Evolutionary conservation across 1,140 invertebrate genomes (phyloP), one percentile per base, ranked within the genome.

Genomic region (Calephelis virginiensis): DNA sequence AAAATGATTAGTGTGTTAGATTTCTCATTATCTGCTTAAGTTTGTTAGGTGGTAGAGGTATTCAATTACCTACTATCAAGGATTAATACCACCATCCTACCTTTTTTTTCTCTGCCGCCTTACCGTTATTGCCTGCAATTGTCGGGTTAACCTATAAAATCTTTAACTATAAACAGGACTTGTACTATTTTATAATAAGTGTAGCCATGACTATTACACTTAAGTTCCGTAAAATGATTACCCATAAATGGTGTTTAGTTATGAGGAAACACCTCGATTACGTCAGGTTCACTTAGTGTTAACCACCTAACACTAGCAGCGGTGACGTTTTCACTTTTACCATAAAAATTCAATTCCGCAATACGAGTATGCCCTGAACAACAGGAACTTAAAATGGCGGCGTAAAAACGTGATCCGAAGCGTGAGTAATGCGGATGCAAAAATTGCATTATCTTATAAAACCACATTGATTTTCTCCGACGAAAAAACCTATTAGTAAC

Each of bases 281-380:
- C 49, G 8, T 53, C 49, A 53, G 49, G 17, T 53, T 9, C 17
- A 53, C 50, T 53, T 53, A 28, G 50, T 11, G 28, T 17, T 8
- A 28, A 53, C 14, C 49, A 53, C 14, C 17, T 10, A 53, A 28
- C 6, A 53, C 13, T 28, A 17, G 14, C 59, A 59, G 64, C 49
- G 45, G 71, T 70, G 67, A 70, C 67, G 69, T 80, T 85, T 84
- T 88, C 81, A 86, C 82, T 88, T 88, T 88, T 86, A 75, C 79
- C 75, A 81, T 79, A 80, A 81, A 81, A 73, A 76, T 76, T 69
- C 69, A 70, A 79, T 83, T 81, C 78, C 78, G 75, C 79, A 64
- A 67, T 68, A n/a, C n/a, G n/a, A n/a, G n/a, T n/a, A 64, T 71
- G 70, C 63, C 71, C 71, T 70, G 73, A 71, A 74, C 70, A 63